Evolutionary conservation across 2,888 invertebrate genomes (phyloP), one percentile per base, ranked within the genome.

Genomic region (Pogonocherus hispidulus): DNA sequence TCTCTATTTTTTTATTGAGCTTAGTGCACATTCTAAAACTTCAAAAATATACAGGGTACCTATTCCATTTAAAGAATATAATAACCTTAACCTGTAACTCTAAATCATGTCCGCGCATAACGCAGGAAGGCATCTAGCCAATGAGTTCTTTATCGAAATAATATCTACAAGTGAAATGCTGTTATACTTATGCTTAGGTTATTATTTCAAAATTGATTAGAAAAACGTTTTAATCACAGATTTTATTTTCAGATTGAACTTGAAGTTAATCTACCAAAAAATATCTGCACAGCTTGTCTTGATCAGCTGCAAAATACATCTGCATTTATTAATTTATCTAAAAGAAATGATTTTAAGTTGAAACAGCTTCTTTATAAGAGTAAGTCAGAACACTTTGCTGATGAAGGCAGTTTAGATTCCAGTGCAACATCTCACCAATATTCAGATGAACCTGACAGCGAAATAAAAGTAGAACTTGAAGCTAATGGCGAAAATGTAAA

Each of bases 211-310:
- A n/a, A n/a, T n/a, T n/a, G n/a, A n/a, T n/a, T n/a, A n/a, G n/a
- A n/a, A n/a, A n/a, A n/a, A n/a, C n/a, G n/a, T n/a, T n/a, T n/a
- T n/a, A n/a, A n/a, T n/a, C n/a, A n/a, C n/a, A 11, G 11, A 49
- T 14, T 32, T 41, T 20, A 27, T 41, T 67, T 73, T 32, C 52
- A 71, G 71, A 62, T 74, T 35, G 59, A 71, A 32, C 47, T 51
- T 20, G 56, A 71, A 54, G 70, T 68, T 23, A 66, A 66, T 49
- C 65, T 74, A 27, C 73, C 73, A 49, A 63, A 44, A 64, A 70
- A 74, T 68, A 51, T 70, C 19, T 74, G 73, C 56, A 22, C n/a
- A 11, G 19, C n/a, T 9, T 74, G 73, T 41, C 27, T 68, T 4
- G 4, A 41, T 47, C 64, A 67, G 23, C 18, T 71, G 35, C 51